Evolutionary conservation across 2,888 invertebrate genomes (phyloP), one percentile per base, ranked within the genome.

Genomic region (Pasiphila rectangulata): DNA sequence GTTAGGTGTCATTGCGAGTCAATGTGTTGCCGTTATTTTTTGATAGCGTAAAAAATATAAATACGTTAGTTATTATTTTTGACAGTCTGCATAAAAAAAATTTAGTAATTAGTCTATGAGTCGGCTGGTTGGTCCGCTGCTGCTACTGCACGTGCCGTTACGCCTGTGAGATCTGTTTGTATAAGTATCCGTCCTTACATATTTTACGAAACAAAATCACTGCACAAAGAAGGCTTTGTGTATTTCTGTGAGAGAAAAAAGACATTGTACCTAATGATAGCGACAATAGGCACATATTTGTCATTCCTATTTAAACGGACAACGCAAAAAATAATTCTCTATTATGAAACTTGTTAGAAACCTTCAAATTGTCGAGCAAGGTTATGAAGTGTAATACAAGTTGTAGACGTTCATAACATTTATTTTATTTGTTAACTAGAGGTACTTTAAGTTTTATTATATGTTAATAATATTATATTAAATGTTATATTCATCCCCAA

Each of bases 171-270:
- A n/a, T n/a, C n/a, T n/a, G n/a, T n/a, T n/a, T n/a, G n/a, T n/a
- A n/a, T n/a, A 30, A 41, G 21, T 45, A 23, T 46, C 50, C 45
- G 50, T 50, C 50, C 50, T 46, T 32, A 20, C 27, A 12, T 36
- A 27, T 10, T 36, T 23, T 35, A 27, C 27, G 19, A 37, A 43
- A 42, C 37, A 24, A 43, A 29, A 36, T 40, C 27, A 43, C 34
- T 13, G 25, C 16, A 43, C 48, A 38, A 47, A 30, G 23, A 30
- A 21, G 23, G 17, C 34, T 48, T 40, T 47, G 48, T 25, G 6
- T 38, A 13, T 34, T 29, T 38, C 39, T 34, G 27, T 34, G 42
- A 29, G 23, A 30, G 10, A 23, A 19, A 35, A 43, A 39, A 43
- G 39, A 20, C 34, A 23, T 47, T 47, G 43, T 44, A 39, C 32